A percentile compares a stretch with the other conserved stretches of the same genome.
Conservation (phyloP, 2,797 vertebrate genomes). For the Tokudaia muenninki region DNA sequence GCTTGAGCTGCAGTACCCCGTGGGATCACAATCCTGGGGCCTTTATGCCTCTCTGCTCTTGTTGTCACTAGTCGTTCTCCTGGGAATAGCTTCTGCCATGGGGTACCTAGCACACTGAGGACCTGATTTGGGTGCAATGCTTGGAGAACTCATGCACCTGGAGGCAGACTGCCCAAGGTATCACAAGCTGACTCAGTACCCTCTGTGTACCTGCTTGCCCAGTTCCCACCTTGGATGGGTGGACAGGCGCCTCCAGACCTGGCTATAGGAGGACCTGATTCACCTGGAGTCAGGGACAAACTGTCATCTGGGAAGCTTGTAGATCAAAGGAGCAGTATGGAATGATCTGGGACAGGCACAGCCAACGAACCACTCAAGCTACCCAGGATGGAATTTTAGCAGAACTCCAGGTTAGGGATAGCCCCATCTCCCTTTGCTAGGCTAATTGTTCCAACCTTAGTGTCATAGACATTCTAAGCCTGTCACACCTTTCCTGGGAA, state of each 20-base stretch:
- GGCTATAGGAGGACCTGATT: background rate
- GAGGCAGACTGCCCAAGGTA: background rate
- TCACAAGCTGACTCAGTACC: background rate
- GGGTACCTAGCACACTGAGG: background rate
- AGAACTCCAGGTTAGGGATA: background rate
- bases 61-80: background rate
- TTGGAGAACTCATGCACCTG: background rate
- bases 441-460: background rate
- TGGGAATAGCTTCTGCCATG: background rate
- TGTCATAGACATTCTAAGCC: background rate
- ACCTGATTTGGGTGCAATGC: background rate
- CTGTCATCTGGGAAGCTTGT: background rate
- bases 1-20: fast-evolving
- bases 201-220: background rate
- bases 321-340: background rate
- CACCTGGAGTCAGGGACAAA: background rate
- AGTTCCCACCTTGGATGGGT: background rate
- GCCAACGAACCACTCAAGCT: background rate
- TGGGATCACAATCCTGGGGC: background rate
- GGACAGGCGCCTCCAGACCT: background rate
- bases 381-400: background rate
- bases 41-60: background rate
- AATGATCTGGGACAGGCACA: background rate
- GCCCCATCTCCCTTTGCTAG: background rate
- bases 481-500: background rate